Conservation (phyloP, 2,113 vertebrate genomes). For the Bos javanicus region DNA sequence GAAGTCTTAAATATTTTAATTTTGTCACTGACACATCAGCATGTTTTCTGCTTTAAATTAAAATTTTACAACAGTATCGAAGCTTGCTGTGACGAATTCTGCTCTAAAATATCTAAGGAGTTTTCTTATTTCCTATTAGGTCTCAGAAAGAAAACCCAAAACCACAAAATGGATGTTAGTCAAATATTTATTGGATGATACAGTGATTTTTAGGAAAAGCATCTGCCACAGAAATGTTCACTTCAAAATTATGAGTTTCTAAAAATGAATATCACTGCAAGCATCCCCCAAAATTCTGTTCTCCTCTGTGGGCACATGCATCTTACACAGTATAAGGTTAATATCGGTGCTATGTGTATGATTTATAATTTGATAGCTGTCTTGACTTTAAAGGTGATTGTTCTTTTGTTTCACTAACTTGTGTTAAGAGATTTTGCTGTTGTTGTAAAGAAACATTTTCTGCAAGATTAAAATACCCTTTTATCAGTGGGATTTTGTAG, state of each 20-base stretch:
- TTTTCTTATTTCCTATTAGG: slow-evolving; percentile 69
- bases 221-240: slow-evolving; percentile 55
- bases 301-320: background rate
- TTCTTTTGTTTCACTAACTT: slow-evolving; percentile 69
- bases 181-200: slow-evolving; percentile 72
- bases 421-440: slow-evolving; percentile 64
- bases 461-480: slow-evolving; percentile 57
- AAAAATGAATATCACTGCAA: slow-evolving; percentile 41
- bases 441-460: slow-evolving; percentile 59
- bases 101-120: slow-evolving; percentile 52
- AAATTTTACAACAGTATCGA: slow-evolving; percentile 67
- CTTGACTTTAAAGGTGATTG: slow-evolving; percentile 54
- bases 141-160: slow-evolving; percentile 69
- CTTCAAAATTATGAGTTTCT: slow-evolving; percentile 71
- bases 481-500: slow-evolving; percentile 38
- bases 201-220: slow-evolving; percentile 72
- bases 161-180: slow-evolving; percentile 76
- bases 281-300: background rate
- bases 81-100: slow-evolving; percentile 59
- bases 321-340: slow-evolving; percentile 44
- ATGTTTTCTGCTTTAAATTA: slow-evolving; percentile 77
- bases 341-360: slow-evolving; percentile 69
- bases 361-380: slow-evolving; percentile 59
- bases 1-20: slow-evolving; percentile 78
- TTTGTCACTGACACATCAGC: slow-evolving; percentile 71